A percentile compares a stretch with the other conserved stretches of the same genome.
phyloP scores from a whole-genome alignment of 1,140 invertebrate genomes.

The Helicoverpa zea region DNA sequence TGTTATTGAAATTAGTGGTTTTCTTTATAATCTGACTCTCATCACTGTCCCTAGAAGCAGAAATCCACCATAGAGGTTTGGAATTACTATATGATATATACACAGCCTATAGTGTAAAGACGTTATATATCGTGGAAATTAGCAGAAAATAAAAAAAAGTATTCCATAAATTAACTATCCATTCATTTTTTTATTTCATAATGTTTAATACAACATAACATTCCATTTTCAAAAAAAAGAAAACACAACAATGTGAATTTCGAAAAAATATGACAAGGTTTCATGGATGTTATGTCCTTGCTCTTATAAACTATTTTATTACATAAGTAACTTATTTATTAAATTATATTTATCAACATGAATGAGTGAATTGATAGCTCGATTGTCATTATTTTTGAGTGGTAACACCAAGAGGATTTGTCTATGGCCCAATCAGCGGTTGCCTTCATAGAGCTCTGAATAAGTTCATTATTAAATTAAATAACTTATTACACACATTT shows the following conservation, averaged over 20 bases:
- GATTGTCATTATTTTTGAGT: constrained; percentile 12
- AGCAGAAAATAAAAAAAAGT: constrained; percentile 1
- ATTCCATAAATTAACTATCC: constrained; percentile 31
- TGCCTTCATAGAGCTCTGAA: no score
- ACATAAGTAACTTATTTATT: constrained; percentile 27
- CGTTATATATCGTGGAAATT: no score
- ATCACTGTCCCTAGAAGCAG: no score
- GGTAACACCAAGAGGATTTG: neutral
- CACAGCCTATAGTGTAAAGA: no score
- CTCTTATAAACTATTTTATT: constrained; percentile 6
- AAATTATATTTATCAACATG: neutral
- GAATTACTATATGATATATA: no score
- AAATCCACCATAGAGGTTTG: no score
- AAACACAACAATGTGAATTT: neutral
- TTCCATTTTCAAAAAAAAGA: constrained; percentile 1
- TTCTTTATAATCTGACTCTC: no score
- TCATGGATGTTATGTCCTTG: constrained; percentile 2
- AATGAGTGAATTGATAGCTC: constrained; percentile 8
- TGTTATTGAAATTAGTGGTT: no score
- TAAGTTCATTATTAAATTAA: no score
- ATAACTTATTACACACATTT: no score
- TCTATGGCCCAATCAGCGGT: no score
- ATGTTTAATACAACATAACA: constrained; percentile 32
- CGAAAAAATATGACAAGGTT: neutral
- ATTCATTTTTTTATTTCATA: constrained; percentile 27